These are phyloP conservation scores for Serilophus lunatus DNA, from an alignment of 2,113 vertebrate species.

Conservation along the genomic window DNA sequence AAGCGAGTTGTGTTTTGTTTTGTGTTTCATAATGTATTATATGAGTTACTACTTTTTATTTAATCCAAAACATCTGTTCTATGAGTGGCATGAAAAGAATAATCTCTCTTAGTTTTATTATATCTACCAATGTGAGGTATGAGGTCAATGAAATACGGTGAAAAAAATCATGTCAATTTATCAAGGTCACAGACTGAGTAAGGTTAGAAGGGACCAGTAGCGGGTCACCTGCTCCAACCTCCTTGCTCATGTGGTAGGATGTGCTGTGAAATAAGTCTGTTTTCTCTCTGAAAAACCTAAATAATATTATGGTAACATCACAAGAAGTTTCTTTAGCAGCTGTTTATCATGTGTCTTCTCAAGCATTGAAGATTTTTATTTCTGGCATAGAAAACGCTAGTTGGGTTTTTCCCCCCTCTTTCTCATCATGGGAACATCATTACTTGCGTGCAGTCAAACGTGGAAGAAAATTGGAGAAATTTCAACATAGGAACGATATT, in stretches of 20 bases:
- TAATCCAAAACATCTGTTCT: neutral
- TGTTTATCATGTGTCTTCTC: neutral
- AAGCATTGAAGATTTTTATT: conserved; percentile 20
- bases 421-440: neutral
- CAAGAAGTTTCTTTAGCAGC: neutral
- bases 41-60: neutral
- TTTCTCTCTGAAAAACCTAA: conserved; percentile 22
- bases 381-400: neutral
- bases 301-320: no score
- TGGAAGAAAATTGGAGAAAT: conserved; percentile 21
- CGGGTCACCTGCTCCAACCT: neutral
- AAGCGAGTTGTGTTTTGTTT: neutral
- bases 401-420: neutral
- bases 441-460: neutral
- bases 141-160: neutral
- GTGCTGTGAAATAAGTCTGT: neutral
- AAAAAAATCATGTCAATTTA: neutral
- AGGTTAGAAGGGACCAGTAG: neutral
- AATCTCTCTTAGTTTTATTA: neutral
- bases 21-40: accelerated
- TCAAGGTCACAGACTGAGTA: neutral
- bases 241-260: neutral
- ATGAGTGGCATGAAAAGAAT: neutral
- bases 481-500: neutral
- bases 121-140: neutral